Evolutionary conservation across 2,113 vertebrate species (phyloP), one percentile per base, ranked within the genome.

Genomic region (Aegotheles bennettii): DNA sequence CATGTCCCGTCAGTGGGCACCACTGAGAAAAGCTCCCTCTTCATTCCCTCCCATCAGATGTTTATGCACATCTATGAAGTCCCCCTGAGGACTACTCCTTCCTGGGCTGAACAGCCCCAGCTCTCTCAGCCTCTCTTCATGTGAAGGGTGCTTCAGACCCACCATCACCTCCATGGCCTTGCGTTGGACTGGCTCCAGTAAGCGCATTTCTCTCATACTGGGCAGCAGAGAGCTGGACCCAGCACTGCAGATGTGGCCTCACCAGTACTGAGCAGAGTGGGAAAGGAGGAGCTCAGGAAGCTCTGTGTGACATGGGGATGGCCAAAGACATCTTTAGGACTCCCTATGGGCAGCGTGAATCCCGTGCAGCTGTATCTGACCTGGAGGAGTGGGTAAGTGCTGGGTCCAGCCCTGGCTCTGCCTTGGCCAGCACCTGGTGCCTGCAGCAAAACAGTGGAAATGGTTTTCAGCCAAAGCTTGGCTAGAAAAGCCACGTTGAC

Each of bases 141-240:
- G 9, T 13, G 51, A 47, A 70, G 26, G 83, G 48, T 35, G 23
- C 69, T 71, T 40, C 61, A 47, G 47, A 63, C 23, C 15, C 60
- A 31, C 67, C 48, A 33, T 20, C 3, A 1, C 19, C 48, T 88
- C 19, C 2, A 0, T 5, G 17, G 15, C 40, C 45, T 68, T 40
- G 60, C 15, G 3, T 7, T 42, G 42, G 51, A 6, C 38, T 64
- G 53, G 51, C 7, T 56, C 36, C 57, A 26, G 59, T 13, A 36
- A 11, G 9, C 35, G 26, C 40, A n/a, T 7, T 69, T 48, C 33
- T 53, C 57, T 11, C 17, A 14, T 10, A 3, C 54, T 47, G 54
- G 33, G 45, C 23, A 84, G 13, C 68, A 50, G 42, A 40, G 68
- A 45, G 57, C 40, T 48, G 43, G 48, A 24, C 14, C 36, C 40